Conservation (phyloP, 2,797 vertebrate species). For the Triplophysa yarkandensis region DNA sequence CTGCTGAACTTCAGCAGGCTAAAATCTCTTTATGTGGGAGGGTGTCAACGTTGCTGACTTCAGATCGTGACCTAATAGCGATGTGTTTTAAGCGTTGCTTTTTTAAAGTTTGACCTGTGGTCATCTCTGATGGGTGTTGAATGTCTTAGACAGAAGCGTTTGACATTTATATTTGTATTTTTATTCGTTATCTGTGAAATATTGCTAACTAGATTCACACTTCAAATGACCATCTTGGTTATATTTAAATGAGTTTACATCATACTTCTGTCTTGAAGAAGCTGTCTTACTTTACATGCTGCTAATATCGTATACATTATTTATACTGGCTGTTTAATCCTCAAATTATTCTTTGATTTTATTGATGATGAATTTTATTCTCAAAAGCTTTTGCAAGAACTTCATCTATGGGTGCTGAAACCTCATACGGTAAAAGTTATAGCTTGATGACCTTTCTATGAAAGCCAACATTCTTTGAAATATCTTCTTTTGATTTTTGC, state of each 20-base stretch:
- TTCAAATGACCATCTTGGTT: background rate
- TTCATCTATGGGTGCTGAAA: background rate
- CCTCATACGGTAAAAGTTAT: slow-evolving; percentile 1
- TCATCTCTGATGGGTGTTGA: background rate
- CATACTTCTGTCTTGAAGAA: slow-evolving; percentile 7
- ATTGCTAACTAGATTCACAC: slow-evolving; percentile 9
- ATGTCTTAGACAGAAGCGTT: background rate
- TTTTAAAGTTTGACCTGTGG: background rate
- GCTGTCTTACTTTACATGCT: background rate
- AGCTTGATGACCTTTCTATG: too few relatives aligned
- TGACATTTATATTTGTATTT: background rate
- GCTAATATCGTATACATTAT: background rate
- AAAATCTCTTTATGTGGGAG: slow-evolving; percentile 20
- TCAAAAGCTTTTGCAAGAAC: slow-evolving; percentile 9
- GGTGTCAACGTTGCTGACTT: background rate
- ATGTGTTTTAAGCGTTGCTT: background rate
- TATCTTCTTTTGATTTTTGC: too few relatives aligned
- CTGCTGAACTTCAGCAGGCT: slow-evolving; percentile 28
- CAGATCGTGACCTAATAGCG: background rate
- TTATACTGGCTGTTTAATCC: slow-evolving; percentile 9
- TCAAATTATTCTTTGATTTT: slow-evolving; percentile 10
- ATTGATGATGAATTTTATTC: slow-evolving; percentile 10
- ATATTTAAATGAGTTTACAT: too few relatives aligned
- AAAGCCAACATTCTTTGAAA: too few relatives aligned
- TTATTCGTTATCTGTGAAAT: slow-evolving; percentile 1